A percentile compares a stretch with the other conserved stretches of the same genome.
phyloP scores from a whole-genome alignment of 2,888 invertebrate genomes.

The Nephrotoma appendiculata region DNA sequence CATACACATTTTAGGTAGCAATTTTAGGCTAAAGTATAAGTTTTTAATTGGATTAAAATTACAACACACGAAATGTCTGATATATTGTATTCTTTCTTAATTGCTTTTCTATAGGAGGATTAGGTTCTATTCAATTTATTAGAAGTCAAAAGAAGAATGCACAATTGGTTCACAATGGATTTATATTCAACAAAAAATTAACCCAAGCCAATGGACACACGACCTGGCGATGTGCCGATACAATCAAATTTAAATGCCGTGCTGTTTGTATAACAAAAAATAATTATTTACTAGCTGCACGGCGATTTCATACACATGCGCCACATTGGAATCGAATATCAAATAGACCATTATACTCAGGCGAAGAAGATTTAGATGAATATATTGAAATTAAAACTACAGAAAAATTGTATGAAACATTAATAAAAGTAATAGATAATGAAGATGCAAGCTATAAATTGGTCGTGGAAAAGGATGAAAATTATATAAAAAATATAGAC shows the following conservation, averaged over 20 bases:
- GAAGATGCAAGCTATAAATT: background rate
- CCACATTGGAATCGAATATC: constrained; percentile 27
- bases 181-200: constrained; percentile 33
- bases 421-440: constrained; percentile 1
- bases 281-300: constrained; percentile 23
- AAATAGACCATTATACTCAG: constrained; percentile 25
- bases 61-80: background rate
- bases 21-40: background rate
- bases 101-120: background rate
- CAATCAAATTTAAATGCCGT: constrained; percentile 29
- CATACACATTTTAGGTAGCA: no score
- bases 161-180: constrained; percentile 31
- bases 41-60: background rate
- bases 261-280: constrained; percentile 31
- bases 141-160: constrained; percentile 35
- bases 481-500: background rate
- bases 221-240: constrained; percentile 32
- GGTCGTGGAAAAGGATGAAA: background rate
- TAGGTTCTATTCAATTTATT: constrained; percentile 25
- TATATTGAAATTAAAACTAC: constrained; percentile 26
- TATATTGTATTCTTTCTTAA: background rate
- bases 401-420: background rate
- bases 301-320: constrained; percentile 27
- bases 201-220: constrained; percentile 33
- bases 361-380: constrained; percentile 29